phyloP scores from a whole-genome alignment of 2,113 vertebrate species.

The Amblyornis subalaris region DNA sequence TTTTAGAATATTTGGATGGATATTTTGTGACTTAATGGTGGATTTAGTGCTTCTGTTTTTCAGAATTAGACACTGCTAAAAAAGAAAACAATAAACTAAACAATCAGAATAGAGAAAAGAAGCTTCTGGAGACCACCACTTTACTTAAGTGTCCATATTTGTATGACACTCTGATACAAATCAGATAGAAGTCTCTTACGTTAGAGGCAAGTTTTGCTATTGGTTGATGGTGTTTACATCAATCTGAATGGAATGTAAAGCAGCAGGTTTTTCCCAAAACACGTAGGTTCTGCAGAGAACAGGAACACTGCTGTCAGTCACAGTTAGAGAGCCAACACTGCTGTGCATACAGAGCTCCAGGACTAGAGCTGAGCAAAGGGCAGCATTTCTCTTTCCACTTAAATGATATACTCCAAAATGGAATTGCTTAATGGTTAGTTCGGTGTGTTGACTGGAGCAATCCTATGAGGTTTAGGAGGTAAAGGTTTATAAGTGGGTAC shows the following conservation, averaged over 20 bases:
- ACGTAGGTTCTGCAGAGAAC: background rate
- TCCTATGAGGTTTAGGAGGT: background rate
- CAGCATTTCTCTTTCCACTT: background rate
- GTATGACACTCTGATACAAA: background rate
- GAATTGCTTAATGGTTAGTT: background rate
- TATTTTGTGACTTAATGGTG: background rate
- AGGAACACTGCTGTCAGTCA: accelerated
- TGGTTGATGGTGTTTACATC: background rate
- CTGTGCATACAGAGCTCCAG: accelerated
- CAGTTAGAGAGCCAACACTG: background rate
- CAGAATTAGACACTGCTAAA: background rate
- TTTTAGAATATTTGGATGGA: background rate
- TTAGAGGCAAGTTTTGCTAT: background rate
- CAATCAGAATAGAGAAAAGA: background rate
- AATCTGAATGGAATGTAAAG: background rate
- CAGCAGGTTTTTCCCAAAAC: background rate
- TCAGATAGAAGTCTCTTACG: background rate
- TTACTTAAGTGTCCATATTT: background rate
- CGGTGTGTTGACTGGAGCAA: background rate
- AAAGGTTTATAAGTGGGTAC: background rate
- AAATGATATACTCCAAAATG: accelerated
- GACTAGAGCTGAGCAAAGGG: background rate
- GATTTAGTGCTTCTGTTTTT: background rate
- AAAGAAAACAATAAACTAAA: background rate
- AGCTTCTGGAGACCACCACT: background rate